phyloP scores from a whole-genome alignment of 2,113 vertebrate species.

The Astatotilapia flaviijosephi region DNA sequence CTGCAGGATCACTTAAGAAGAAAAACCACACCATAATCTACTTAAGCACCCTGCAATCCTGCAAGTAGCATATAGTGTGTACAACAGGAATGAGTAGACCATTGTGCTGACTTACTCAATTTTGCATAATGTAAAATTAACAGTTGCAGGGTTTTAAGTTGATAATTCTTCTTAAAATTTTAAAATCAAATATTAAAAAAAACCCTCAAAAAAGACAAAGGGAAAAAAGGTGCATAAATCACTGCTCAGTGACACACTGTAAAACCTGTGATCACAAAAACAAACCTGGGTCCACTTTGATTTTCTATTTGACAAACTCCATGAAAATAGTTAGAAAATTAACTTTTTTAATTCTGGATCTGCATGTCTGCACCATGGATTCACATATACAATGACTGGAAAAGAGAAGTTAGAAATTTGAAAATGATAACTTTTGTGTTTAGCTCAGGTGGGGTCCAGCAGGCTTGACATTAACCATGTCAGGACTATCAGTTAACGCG shows the following conservation, averaged over 20 bases:
- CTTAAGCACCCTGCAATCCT: background rate
- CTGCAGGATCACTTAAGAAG: background rate
- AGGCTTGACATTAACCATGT: background rate
- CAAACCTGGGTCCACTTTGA: background rate
- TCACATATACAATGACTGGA: background rate
- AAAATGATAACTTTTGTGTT: background rate
- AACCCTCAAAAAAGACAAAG: background rate
- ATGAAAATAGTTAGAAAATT: background rate
- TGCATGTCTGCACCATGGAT: background rate
- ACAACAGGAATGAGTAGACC: background rate
- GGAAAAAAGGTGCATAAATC: background rate
- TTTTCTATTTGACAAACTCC: background rate
- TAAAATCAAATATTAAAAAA: background rate
- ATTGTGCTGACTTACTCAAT: background rate
- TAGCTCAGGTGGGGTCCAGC: background rate
- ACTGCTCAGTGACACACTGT: background rate
- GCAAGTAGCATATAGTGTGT: background rate
- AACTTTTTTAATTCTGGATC: background rate
- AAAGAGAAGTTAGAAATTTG: background rate
- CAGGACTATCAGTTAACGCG: background rate
- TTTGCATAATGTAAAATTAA: background rate
- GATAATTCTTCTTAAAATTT: background rate
- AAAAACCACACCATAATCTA: conserved; percentile 10
- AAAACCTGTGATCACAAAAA: background rate
- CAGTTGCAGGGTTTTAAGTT: background rate